Evolutionary conservation across 2,888 invertebrate genomes (phyloP).

Genomic region (Plebejus argus): DNA sequence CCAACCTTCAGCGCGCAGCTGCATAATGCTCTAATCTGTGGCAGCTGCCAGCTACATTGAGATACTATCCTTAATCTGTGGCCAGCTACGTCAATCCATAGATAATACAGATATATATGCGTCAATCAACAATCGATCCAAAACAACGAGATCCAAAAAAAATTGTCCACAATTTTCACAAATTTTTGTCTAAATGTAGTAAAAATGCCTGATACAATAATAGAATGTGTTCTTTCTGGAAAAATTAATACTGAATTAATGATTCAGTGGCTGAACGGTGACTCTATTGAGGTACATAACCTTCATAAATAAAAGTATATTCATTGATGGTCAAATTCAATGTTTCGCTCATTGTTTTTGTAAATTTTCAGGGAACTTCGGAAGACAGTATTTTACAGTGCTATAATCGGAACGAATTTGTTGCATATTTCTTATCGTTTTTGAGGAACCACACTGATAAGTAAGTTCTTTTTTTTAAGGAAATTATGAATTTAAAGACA

Average conservation of each 20-base stretch:
- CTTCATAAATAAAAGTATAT: conserved; percentile 45
- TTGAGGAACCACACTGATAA: conserved; percentile 78
- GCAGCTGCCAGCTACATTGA: too few relatives aligned
- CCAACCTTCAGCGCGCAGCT: too few relatives aligned
- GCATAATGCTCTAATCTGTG: too few relatives aligned
- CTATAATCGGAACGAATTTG: conserved; percentile 76
- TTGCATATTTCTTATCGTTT: conserved; percentile 79
- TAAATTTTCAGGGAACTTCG: conserved; percentile 60
- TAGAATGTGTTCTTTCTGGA: conserved; percentile 70
- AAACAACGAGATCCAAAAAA: neutral
- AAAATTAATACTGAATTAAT: conserved; percentile 64
- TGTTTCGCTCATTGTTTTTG: conserved; percentile 39
- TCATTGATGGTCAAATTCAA: conserved; percentile 33
- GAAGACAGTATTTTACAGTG: conserved; percentile 64
- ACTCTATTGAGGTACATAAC: conserved; percentile 67
- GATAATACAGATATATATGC: too few relatives aligned
- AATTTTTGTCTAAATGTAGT: conserved; percentile 43
- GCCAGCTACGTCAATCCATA: too few relatives aligned
- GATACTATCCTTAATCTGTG: too few relatives aligned
- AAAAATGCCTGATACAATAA: conserved; percentile 72
- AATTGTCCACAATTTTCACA: too few relatives aligned
- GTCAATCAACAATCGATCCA: conserved; percentile 50
- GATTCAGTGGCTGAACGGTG: conserved; percentile 71
- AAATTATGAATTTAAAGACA: neutral
- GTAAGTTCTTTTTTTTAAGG: conserved; percentile 51